Conservation (phyloP, 2,113 vertebrate genomes). For the Callaeas wilsoni region DNA sequence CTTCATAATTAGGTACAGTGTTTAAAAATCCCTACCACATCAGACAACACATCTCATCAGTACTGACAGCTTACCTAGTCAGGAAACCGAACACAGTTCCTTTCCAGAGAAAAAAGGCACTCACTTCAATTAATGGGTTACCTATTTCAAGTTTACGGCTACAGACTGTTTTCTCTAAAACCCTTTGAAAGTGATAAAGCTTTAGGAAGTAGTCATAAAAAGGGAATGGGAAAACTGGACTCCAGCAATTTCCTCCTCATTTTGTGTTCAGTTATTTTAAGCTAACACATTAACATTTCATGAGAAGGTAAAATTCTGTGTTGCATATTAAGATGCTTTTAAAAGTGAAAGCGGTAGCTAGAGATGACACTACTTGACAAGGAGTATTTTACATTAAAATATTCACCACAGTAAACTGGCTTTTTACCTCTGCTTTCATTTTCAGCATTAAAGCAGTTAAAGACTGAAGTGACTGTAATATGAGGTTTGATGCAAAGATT, state of each 20-base stretch:
- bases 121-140: neutral
- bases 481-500: neutral
- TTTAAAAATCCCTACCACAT: neutral
- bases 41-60: neutral
- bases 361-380: neutral
- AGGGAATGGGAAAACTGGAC: neutral
- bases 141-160: neutral
- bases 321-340: neutral
- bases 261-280: neutral
- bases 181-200: neutral
- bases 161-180: neutral
- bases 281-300: neutral
- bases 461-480: neutral
- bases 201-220: neutral
- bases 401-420: neutral
- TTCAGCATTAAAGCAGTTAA: neutral
- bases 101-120: neutral
- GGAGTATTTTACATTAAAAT: neutral
- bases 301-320: neutral
- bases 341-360: neutral
- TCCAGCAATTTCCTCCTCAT: neutral
- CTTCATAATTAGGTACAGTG: neutral
- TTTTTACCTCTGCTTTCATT: neutral
- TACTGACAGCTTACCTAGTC: neutral
- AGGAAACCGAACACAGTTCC: neutral